A percentile compares a stretch with the other conserved stretches of the same genome.
These are phyloP conservation scores for Acanthoscelides obtectus DNA, from an alignment of 2,888 invertebrate species.

Conservation along the genomic window DNA sequence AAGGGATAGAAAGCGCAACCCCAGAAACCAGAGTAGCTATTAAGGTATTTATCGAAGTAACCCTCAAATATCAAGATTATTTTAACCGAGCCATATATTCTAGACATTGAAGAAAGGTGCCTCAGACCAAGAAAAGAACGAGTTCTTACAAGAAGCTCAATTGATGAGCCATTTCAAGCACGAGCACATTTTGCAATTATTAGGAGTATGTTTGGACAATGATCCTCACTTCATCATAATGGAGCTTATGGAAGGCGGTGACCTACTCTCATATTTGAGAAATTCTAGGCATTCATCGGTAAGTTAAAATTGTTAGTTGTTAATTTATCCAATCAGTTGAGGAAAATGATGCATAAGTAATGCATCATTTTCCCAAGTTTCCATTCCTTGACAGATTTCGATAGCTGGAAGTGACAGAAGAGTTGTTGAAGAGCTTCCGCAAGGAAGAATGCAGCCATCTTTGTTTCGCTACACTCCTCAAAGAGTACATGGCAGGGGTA, in stretches of 20 bases:
- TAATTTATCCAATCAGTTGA: not conserved
- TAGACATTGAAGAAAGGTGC: conserved; percentile 90
- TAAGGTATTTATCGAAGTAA: conserved; percentile 58
- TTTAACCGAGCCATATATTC: conserved; percentile 15
- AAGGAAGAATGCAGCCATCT: too few species aligned
- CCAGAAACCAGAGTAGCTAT: conserved; percentile 81
- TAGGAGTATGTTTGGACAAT: conserved; percentile 92
- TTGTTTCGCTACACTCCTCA: too few species aligned
- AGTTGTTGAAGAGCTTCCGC: too few species aligned
- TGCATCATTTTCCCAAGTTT: too few species aligned
- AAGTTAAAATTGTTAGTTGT: conserved; percentile 34
- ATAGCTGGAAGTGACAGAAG: too few species aligned
- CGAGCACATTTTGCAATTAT: conserved; percentile 85
- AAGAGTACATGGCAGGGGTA: too few species aligned
- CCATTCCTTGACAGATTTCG: too few species aligned
- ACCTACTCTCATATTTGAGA: conserved; percentile 84
- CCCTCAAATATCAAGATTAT: not conserved
- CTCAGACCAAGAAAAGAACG: conserved; percentile 81
- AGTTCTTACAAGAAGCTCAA: conserved; percentile 94
- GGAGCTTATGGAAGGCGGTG: conserved; percentile 98
- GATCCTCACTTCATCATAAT: conserved; percentile 92
- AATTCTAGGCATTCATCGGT: conserved; percentile 74
- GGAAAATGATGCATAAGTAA: too few species aligned
- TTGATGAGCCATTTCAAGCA: conserved; percentile 97
- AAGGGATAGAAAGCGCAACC: conserved; percentile 56